A percentile compares a stretch with the other conserved stretches of the same genome.
Conservation (phyloP, 2,113 vertebrate species). For the Dipodomys ordii region DNA sequence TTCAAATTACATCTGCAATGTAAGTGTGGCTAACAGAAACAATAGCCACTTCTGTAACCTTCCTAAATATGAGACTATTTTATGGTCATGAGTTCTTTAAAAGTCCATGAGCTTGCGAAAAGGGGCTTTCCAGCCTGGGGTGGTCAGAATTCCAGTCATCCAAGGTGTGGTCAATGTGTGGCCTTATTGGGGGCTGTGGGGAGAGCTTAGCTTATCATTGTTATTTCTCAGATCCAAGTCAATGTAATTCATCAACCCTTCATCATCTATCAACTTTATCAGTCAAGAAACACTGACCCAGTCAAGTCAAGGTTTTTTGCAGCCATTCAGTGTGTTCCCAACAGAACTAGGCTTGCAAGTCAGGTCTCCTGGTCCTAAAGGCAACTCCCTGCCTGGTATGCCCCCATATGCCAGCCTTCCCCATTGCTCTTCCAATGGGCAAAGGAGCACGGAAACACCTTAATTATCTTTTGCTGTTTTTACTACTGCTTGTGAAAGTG, state of each 20-base stretch:
- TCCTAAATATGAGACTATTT: not conserved
- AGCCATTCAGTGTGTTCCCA: not conserved
- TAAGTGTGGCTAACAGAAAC: not conserved
- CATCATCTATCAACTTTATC: conserved; percentile 3
- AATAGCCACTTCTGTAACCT: not conserved
- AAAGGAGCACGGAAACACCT: not conserved
- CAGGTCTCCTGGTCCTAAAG: not conserved
- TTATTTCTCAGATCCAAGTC: not conserved
- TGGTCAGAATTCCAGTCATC: not conserved
- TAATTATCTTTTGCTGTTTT: not conserved
- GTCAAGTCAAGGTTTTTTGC: not conserved
- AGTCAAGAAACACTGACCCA: conserved; percentile 23
- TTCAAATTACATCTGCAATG: not conserved
- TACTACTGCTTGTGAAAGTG: conserved; percentile 13
- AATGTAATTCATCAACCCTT: not conserved
- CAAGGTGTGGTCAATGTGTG: rapidly evolving
- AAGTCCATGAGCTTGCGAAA: not conserved
- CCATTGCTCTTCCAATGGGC: not conserved
- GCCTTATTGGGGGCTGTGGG: not conserved
- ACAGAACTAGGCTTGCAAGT: not conserved
- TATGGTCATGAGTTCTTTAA: not conserved
- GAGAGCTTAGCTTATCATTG: not conserved
- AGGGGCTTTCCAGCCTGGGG: rapidly evolving
- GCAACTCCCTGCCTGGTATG: not conserved
- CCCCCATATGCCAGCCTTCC: rapidly evolving